A percentile compares a stretch with the other conserved stretches of the same genome.
Evolutionary conservation across 2,797 vertebrate genomes (phyloP).

Genomic region (Pipistrellus pygmaeus): DNA sequence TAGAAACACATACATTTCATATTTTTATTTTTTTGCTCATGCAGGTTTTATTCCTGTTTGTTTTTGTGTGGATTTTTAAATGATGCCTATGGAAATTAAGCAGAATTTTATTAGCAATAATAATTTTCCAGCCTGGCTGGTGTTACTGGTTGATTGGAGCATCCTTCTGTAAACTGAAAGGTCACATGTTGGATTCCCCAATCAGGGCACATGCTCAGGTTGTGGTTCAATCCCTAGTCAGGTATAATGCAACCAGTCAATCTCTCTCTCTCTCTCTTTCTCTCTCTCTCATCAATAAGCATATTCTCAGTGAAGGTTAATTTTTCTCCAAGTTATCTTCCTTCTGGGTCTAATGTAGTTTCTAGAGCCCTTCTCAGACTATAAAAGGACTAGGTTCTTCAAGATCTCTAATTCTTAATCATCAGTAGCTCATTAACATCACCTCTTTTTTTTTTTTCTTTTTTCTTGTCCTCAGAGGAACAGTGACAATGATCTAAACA

Average conservation of each 20-base stretch:
- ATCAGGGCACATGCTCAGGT: neutral
- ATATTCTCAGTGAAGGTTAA: neutral
- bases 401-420: constrained; percentile 48
- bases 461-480: neutral
- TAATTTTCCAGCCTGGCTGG: neutral
- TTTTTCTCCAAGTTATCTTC: constrained; percentile 63
- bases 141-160: neutral
- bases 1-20: constrained; percentile 64
- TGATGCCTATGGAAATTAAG: constrained; percentile 66
- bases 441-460: neutral
- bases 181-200: neutral
- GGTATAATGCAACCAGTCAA: neutral
- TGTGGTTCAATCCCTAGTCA: neutral
- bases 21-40: constrained; percentile 42
- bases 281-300: neutral
- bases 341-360: constrained; percentile 66
- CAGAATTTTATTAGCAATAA: constrained; percentile 70
- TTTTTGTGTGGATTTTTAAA: neutral
- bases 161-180: neutral
- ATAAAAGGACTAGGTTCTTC: neutral
- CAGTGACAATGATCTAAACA: neutral
- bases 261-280: too few relatives aligned
- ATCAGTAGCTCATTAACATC: neutral
- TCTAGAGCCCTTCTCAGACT: constrained; percentile 2
- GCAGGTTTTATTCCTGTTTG: constrained; percentile 46